A percentile compares a stretch with the other conserved stretches of the same genome.
These are phyloP conservation scores for Scolanthus callimorphus DNA, from an alignment of 92 coral and sea anemone genomes.

Conservation along the genomic window DNA sequence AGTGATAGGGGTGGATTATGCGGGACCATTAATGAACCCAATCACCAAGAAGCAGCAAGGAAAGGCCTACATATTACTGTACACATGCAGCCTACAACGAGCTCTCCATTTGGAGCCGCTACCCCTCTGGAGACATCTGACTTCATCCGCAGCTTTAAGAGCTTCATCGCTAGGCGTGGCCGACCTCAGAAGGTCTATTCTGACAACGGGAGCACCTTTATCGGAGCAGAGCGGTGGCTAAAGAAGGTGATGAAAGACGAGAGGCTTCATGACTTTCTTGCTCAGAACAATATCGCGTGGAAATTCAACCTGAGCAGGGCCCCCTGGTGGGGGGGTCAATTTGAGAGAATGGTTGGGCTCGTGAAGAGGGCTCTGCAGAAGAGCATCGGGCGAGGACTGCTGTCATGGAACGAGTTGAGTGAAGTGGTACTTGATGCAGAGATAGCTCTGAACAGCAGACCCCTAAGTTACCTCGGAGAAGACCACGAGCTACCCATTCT, in stretches of 20 bases:
- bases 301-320: slow-evolving; percentile 12
- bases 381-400: slow-evolving; percentile 7
- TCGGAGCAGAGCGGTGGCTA: slow-evolving; percentile 14
- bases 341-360: slow-evolving; percentile 22
- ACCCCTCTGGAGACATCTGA: slow-evolving; percentile 23
- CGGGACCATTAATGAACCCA: slow-evolving; percentile 19
- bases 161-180: slow-evolving; percentile 14
- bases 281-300: slow-evolving; percentile 8
- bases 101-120: slow-evolving; percentile 19
- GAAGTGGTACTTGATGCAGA: slow-evolving; percentile 26
- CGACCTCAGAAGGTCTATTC: slow-evolving; percentile 17
- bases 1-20: slow-evolving; percentile 30
- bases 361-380: slow-evolving; percentile 23
- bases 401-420: slow-evolving; percentile 13
- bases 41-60: slow-evolving; percentile 5
- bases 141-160: slow-evolving; percentile 17
- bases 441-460: slow-evolving; percentile 20
- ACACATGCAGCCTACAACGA: slow-evolving; percentile 28
- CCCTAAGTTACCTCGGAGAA: slow-evolving; percentile 13
- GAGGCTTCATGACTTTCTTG: slow-evolving; percentile 6
- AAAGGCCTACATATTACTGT: slow-evolving; percentile 13
- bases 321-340: slow-evolving; percentile 31
- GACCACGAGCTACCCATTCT: slow-evolving; percentile 15
- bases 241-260: slow-evolving; percentile 5
- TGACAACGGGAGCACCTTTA: slow-evolving; percentile 17